A percentile compares a stretch with the other conserved stretches of the same genome.
phyloP scores from a whole-genome alignment of 2,113 vertebrate genomes.

The Lamprologus tigripictilis region DNA sequence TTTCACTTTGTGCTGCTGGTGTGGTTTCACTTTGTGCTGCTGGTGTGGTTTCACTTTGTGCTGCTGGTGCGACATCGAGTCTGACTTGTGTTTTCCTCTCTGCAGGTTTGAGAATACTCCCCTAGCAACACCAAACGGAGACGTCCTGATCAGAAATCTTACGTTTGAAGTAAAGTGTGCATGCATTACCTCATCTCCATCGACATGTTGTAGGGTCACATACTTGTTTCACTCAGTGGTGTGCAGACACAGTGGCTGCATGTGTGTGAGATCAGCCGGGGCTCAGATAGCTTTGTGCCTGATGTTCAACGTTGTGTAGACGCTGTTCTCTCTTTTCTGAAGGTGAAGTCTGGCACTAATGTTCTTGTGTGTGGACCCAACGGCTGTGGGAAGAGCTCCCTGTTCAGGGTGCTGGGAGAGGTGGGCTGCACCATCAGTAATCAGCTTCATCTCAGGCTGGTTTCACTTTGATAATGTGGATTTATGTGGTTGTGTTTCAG shows the following conservation, averaged over 20 bases:
- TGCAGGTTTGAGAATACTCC: conserved; percentile 92
- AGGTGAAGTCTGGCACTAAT: conserved; percentile 91
- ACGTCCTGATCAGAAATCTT: conserved; percentile 89
- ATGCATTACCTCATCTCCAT: background rate
- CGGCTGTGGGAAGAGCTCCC: conserved; percentile 96
- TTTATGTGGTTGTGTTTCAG: conserved; percentile 44
- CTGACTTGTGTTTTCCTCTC: background rate
- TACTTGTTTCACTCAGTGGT: background rate
- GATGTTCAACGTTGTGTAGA: background rate
- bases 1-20: background rate
- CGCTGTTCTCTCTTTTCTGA: background rate
- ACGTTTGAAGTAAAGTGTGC: conserved; percentile 83
- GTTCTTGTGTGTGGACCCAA: conserved; percentile 98
- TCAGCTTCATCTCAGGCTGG: fast-evolving
- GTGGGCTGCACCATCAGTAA: conserved; percentile 54
- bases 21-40: background rate
- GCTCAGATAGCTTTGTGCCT: fast-evolving
- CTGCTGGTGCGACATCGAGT: background rate
- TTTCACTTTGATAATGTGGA: background rate
- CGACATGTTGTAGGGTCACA: background rate
- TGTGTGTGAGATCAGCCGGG: background rate
- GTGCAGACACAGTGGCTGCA: fast-evolving
- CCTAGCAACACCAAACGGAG: conserved; percentile 92
- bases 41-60: background rate
- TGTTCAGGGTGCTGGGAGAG: conserved; percentile 95